Percentiles rank a stretch among this genome's conserved stretches.
Conservation (phyloP, 2,113 vertebrate genomes). For the Tragelaphus imberbis region DNA sequence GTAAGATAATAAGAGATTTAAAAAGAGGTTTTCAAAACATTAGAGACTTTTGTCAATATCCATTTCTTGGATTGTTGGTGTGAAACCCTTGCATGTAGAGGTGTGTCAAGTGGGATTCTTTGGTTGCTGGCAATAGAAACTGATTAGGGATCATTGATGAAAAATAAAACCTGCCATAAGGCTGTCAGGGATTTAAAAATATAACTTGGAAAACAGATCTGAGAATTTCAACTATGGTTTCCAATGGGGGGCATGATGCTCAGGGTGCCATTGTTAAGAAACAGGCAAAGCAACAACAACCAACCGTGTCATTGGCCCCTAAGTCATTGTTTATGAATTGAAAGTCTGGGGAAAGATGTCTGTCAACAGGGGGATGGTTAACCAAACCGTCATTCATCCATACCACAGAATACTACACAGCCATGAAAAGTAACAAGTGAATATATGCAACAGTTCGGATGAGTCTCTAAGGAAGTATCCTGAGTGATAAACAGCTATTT, state of each 20-base stretch:
- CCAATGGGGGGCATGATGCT: fast-evolving
- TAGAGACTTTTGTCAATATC: fast-evolving
- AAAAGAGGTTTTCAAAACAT: background rate
- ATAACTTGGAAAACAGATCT: background rate
- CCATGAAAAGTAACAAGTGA: fast-evolving
- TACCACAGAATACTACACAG: background rate
- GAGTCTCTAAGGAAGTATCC: fast-evolving
- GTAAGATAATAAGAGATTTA: background rate
- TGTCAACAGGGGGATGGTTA: fast-evolving
- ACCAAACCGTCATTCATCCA: fast-evolving
- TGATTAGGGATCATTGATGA: background rate
- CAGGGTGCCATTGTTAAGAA: fast-evolving
- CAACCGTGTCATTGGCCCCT: fast-evolving
- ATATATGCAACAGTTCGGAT: fast-evolving
- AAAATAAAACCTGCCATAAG: background rate
- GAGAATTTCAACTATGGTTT: fast-evolving
- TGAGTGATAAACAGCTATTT: background rate
- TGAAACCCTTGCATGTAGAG: fast-evolving
- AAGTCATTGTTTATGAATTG: background rate
- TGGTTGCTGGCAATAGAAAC: background rate
- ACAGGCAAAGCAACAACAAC: background rate
- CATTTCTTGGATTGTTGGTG: background rate
- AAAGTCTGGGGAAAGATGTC: background rate
- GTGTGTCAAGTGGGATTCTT: fast-evolving
- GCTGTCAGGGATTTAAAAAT: background rate